Evolutionary conservation across 2,888 invertebrate species (phyloP).

Genomic region (Keiferia lycopersicella): DNA sequence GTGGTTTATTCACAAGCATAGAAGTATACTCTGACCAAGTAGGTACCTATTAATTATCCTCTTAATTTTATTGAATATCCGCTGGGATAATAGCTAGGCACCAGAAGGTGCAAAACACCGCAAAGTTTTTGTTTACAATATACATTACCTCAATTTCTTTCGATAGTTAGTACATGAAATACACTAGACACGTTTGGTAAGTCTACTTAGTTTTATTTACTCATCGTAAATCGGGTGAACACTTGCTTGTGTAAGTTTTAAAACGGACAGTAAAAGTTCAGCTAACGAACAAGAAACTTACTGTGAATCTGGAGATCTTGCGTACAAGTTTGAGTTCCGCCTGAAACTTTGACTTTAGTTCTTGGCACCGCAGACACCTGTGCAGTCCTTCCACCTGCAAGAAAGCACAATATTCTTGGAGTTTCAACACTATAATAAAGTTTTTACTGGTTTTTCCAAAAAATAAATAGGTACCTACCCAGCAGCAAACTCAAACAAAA

Average conservation of each 20-base stretch:
- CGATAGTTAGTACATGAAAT: background rate
- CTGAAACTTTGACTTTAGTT: constrained; percentile 93
- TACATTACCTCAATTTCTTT: background rate
- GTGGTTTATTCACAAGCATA: too few relatives aligned
- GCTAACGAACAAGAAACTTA: constrained; percentile 57
- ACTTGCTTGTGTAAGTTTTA: background rate
- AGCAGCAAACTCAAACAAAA: background rate
- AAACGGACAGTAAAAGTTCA: background rate
- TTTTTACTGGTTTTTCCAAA: background rate
- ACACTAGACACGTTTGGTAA: background rate
- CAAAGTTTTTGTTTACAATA: too few relatives aligned
- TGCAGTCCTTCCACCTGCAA: constrained; percentile 84
- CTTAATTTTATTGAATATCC: background rate
- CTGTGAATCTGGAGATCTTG: constrained; percentile 87
- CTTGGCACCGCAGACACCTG: constrained; percentile 93
- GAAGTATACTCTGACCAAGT: background rate
- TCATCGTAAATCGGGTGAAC: too few relatives aligned
- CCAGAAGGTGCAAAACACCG: too few relatives aligned
- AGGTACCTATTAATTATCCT: background rate
- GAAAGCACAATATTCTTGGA: background rate
- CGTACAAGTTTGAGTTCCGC: constrained; percentile 93
- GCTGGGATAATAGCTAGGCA: too few relatives aligned
- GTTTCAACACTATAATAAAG: too few relatives aligned
- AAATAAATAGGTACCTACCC: background rate
- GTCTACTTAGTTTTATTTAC: too few relatives aligned